Base-by-base conservation (phyloP, 2,113 vertebrate genomes). In the Girardinichthys multiradiatus region DNA sequence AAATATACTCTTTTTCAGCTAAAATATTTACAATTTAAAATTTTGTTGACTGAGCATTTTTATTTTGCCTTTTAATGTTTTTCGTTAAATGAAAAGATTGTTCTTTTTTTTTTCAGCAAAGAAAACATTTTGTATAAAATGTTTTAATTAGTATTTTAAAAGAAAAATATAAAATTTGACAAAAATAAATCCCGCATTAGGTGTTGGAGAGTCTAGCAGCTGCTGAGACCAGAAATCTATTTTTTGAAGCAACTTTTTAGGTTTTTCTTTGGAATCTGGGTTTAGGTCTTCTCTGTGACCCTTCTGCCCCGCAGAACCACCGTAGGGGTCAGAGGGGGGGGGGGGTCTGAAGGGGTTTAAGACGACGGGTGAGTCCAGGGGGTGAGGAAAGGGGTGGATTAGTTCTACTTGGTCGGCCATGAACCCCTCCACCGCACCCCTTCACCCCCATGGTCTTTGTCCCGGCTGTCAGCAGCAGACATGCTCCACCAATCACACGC, bases 401-500 rank as follows among this genome's bases (percentile, higher is more conserved):
- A 92, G 87, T 94, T 94, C 91, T 85, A 85, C 87, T 89, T 86
- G 90, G 89, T 72, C 69, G 73, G 77, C 75, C 59, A 1, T 67
- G 72, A 37, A 42, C 68, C 62, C 68, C 57, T 37, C 28, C 42
- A 31, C 59, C 48, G 57, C 62, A 29, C n/a, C 42, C 42, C n/a
- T n/a, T n/a, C 64, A 26, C 30, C 21, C 13, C 68, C 69, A 63
- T 84, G 74, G 83, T 76, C 90, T 86, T 88, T 89, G 92, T 92
- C 90, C 86, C 81, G 28, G 64, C 89, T 93, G 93, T 92, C 92
- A 93, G 82, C 39, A 63, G 64, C 64, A 69, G 91, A 90, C 80
- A 91, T 67, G 90, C 90, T 93, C 90, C 87, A 86, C 92, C 89
- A 94, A 93, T 94, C 93, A 93, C 91, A 94, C 86, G 64, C 86